phyloP scores from a whole-genome alignment of 2,113 vertebrate species.

The Callipepla squamata region DNA sequence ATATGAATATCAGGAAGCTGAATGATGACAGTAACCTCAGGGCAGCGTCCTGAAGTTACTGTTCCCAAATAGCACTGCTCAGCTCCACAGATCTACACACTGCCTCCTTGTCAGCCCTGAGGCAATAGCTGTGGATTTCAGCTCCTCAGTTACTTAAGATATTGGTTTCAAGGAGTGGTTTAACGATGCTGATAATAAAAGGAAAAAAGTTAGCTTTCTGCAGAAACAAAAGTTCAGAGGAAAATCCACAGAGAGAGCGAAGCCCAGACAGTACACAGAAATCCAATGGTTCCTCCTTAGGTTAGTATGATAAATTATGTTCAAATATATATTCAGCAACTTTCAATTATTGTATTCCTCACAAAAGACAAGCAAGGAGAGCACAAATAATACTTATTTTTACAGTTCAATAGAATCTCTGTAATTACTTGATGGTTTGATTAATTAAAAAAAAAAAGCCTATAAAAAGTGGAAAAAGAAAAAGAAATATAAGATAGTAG shows the following conservation, averaged over 20 bases:
- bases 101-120: background rate
- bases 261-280: background rate
- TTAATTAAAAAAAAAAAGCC: background rate
- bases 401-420: background rate
- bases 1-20: background rate
- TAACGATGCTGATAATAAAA: background rate
- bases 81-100: background rate
- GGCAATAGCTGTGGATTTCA: background rate
- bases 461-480: background rate
- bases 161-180: background rate
- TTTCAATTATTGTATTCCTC: background rate
- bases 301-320: background rate
- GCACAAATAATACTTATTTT: background rate
- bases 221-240: background rate
- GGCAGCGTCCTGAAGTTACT: background rate
- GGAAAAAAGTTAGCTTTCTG: background rate
- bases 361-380: background rate
- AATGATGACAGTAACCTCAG: background rate
- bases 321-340: background rate
- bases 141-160: background rate
- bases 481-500: accelerated
- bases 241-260: background rate
- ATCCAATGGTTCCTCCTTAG: background rate
- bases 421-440: background rate
- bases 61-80: background rate